Evolutionary conservation across 2,797 vertebrate species (phyloP).

Genomic region (Gouania willdenowi): DNA sequence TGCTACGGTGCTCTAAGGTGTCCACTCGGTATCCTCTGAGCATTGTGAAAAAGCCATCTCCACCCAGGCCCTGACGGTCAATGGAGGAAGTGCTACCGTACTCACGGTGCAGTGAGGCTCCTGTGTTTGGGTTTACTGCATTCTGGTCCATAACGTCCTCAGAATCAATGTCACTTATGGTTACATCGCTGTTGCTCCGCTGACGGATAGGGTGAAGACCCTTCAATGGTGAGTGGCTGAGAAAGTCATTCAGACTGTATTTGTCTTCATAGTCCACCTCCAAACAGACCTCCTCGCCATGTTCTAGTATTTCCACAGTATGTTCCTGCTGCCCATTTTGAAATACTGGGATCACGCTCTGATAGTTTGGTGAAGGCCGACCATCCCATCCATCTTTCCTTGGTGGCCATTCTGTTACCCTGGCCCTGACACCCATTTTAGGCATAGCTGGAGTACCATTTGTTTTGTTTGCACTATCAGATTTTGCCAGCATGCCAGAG

Average conservation of each 20-base stretch:
- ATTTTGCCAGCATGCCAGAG: conserved; percentile 75
- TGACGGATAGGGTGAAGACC: conserved; percentile 92
- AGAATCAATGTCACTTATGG: conserved; percentile 94
- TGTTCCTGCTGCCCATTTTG: conserved; percentile 87
- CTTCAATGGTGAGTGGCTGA: conserved; percentile 84
- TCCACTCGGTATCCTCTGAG: conserved; percentile 86
- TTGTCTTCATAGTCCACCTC: conserved; percentile 83
- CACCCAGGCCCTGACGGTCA: conserved; percentile 87
- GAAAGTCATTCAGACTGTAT: conserved; percentile 83
- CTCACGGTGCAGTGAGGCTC: conserved; percentile 90
- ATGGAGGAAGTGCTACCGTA: conserved; percentile 98
- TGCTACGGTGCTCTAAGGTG: conserved; percentile 79
- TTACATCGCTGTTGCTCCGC: conserved; percentile 95
- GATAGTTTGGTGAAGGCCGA: conserved; percentile 79
- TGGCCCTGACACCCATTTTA: conserved; percentile 96
- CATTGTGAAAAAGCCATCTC: conserved; percentile 90
- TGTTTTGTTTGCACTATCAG: conserved; percentile 80
- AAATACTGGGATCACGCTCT: conserved; percentile 76
- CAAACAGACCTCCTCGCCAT: conserved; percentile 71
- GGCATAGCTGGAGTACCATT: conserved; percentile 90
- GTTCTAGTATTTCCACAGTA: conserved; percentile 66
- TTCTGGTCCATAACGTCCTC: conserved; percentile 91
- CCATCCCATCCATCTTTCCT: conserved; percentile 89
- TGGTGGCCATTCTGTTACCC: conserved; percentile 93
- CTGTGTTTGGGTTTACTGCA: conserved; percentile 94